Evolutionary conservation across 1,140 invertebrate genomes (phyloP).

Genomic region (Meloidogyne floridensis): DNA sequence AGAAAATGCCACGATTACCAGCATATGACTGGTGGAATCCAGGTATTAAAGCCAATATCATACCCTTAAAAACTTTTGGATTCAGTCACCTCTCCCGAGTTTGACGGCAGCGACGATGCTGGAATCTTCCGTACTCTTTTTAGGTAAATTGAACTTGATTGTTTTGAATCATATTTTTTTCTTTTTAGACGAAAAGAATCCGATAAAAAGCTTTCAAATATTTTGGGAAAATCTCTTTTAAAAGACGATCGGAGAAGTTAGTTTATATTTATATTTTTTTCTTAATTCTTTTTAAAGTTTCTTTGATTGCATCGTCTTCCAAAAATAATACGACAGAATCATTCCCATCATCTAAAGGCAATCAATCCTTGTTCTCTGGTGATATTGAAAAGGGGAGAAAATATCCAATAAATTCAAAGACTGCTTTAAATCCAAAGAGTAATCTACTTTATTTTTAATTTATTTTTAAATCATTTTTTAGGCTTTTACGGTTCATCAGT

Average conservation of each 20-base stretch:
- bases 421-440: background rate
- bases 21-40: background rate
- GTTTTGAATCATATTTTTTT: background rate
- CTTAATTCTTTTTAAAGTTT: background rate
- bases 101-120: background rate
- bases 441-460: background rate
- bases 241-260: background rate
- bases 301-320: background rate
- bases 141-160: background rate
- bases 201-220: background rate
- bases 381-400: background rate
- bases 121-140: background rate
- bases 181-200: background rate
- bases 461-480: background rate
- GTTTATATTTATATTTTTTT: background rate
- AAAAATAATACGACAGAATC: background rate
- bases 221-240: slow-evolving; percentile 9
- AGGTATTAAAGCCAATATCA: background rate
- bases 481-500: background rate
- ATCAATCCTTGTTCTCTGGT: background rate
- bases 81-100: background rate
- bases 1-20: slow-evolving; percentile 3
- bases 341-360: background rate
- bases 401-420: background rate
- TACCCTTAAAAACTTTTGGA: background rate